Evolutionary conservation across 2,113 vertebrate genomes (phyloP), one percentile per base, ranked within the genome.

Genomic region (Eretmodus cyanostictus): DNA sequence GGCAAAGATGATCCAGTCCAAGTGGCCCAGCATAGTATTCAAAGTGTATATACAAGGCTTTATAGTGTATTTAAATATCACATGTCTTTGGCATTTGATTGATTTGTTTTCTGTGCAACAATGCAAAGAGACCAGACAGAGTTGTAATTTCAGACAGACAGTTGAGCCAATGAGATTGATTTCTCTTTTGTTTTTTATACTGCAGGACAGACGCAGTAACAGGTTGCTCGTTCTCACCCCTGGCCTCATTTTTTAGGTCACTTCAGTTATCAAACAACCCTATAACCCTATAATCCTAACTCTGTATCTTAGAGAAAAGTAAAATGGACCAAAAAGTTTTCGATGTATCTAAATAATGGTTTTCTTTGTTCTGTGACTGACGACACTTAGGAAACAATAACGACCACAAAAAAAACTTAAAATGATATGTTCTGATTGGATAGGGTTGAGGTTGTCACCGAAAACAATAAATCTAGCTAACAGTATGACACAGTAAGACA

Each of bases 1-100:
- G 84, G 59, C 81, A 71, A 88, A 92, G 93, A 91, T 87, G 87
- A 90, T 85, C 73, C n/a, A 9, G 66, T 49, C 84, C 82, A 93
- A 19, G 90, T 91, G 89, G 90, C 59, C 61, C 71, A 54, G 8
- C 10, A 34, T 5, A 13, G 10, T 10, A 3, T 83, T 36, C 83
- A 10, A 73, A 86, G 59, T 22, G 54, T 40, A 53, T 22, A 68
- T 31, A 80, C 34, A 8, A 11, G 42, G 19, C 66, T 71, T n/a
- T 47, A 10, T 19, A 31, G 53, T 53, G 73, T 45, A 36, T 80
- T 81, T 4, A 49, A 59, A 83, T 84, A 73, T 88, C 73, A 82
- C n/a, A 57, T 68, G 47, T 82, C 22, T 42, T 59, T 40, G 29
- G 36, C 29, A 5, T 87, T 55, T 85, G 79, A 63, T 40, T 86